Evolutionary conservation across 2,888 invertebrate genomes (phyloP).

Genomic region (Calameuta idolon): DNA sequence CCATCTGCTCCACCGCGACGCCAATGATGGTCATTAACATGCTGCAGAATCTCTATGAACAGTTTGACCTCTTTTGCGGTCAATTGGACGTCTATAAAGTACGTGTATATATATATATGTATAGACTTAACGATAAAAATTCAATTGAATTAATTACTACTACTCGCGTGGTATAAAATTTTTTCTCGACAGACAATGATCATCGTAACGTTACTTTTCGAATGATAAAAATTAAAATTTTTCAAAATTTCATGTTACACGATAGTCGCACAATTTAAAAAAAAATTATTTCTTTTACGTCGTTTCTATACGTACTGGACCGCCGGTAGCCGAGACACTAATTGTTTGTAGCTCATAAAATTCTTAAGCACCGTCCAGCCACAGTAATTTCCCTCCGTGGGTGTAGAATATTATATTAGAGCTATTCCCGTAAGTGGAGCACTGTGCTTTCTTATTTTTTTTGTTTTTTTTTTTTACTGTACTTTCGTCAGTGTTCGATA

Average conservation of each 20-base stretch:
- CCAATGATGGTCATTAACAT: conserved; percentile 97
- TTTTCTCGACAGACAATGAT: not conserved
- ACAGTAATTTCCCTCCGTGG: not conserved
- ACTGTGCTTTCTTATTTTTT: not conserved
- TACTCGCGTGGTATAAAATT: not conserved
- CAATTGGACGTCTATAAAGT: conserved; percentile 96
- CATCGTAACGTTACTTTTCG: not conserved
- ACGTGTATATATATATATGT: not conserved
- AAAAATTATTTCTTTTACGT: not conserved
- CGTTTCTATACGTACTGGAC: not conserved
- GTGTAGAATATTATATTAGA: not conserved
- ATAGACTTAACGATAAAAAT: not conserved
- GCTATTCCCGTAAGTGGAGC: not conserved
- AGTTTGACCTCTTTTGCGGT: conserved; percentile 93
- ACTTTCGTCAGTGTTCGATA: not conserved
- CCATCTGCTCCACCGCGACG: conserved; percentile 93
- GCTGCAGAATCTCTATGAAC: conserved; percentile 92
- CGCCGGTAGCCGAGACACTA: not conserved
- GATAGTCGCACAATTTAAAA: too few relatives aligned
- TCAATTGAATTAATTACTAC: not conserved
- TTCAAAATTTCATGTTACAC: too few relatives aligned
- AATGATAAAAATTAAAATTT: too few relatives aligned
- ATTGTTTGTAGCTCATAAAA: not conserved
- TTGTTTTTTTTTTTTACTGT: not conserved
- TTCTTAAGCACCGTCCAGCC: not conserved